Evolutionary conservation across 2,888 invertebrate genomes (phyloP).

Genomic region (Plebejus anna): DNA sequence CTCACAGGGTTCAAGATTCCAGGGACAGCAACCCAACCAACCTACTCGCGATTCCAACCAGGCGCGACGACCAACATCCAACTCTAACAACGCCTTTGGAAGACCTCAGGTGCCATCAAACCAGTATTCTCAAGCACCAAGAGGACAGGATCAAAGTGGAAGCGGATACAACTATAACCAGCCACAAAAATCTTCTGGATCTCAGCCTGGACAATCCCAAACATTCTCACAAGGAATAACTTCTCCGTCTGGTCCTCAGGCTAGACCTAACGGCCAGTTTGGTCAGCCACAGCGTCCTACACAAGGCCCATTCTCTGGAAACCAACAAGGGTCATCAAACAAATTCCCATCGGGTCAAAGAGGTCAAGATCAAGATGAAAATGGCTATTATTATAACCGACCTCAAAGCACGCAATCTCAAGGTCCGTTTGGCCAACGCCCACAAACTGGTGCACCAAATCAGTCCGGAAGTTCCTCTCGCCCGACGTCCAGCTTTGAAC

Average conservation of each 20-base stretch:
- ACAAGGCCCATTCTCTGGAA: constrained; percentile 25
- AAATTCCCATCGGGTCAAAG: constrained; percentile 29
- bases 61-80: not conserved
- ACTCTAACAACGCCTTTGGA: not conserved
- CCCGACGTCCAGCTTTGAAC: not conserved
- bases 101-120: constrained; percentile 18
- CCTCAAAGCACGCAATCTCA: constrained; percentile 22
- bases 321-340: constrained; percentile 32
- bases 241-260: not conserved
- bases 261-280: not conserved
- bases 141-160: constrained; percentile 25
- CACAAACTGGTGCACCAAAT: constrained; percentile 6
- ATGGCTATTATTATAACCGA: constrained; percentile 28
- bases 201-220: constrained; percentile 23
- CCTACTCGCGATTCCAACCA: constrained; percentile 1
- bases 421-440: constrained; percentile 28
- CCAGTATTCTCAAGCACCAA: not conserved
- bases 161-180: constrained; percentile 36
- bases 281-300: not conserved
- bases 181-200: constrained; percentile 31
- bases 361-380: constrained; percentile 33
- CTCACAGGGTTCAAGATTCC: not conserved
- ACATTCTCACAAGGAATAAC: not conserved
- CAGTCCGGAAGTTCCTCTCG: constrained; percentile 8
- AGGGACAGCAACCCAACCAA: constrained; percentile 1